phyloP scores from a whole-genome alignment of 2,113 vertebrate genomes.

The Syngnathus typhle region DNA sequence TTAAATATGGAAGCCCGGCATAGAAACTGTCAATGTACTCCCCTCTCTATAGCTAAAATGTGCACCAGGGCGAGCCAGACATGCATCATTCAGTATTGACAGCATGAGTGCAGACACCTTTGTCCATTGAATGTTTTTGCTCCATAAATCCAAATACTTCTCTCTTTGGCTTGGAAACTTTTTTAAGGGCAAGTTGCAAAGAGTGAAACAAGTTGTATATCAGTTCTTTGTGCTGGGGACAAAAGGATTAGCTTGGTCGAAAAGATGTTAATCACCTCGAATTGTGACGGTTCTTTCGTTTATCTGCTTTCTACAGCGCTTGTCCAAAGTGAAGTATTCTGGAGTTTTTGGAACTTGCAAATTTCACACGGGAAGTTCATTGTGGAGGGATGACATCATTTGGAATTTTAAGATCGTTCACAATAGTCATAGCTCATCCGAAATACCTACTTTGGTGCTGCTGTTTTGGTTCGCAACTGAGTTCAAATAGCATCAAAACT shows the following conservation, averaged over 20 bases:
- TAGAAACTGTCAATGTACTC: conserved; percentile 34
- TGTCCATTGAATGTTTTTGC: background rate
- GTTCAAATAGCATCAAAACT: background rate
- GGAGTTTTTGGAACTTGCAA: too few relatives aligned
- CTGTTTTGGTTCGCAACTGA: background rate
- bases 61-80: conserved; percentile 5
- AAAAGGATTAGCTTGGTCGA: background rate
- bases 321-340: background rate
- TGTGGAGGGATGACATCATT: too few relatives aligned
- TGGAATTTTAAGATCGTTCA: too few relatives aligned
- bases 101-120: background rate
- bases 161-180: background rate
- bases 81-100: conserved; percentile 17
- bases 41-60: conserved; percentile 17
- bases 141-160: background rate
- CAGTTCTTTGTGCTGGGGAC: background rate
- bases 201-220: background rate
- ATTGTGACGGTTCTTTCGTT: background rate
- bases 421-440: too few relatives aligned
- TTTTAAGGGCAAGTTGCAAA: background rate
- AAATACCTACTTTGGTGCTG: background rate
- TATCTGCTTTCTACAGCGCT: background rate
- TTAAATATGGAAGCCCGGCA: conserved; percentile 37
- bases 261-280: background rate
- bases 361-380: too few relatives aligned